Evolutionary conservation across 2,113 vertebrate species (phyloP), one percentile per base, ranked within the genome.

Genomic region (Solea solea): DNA sequence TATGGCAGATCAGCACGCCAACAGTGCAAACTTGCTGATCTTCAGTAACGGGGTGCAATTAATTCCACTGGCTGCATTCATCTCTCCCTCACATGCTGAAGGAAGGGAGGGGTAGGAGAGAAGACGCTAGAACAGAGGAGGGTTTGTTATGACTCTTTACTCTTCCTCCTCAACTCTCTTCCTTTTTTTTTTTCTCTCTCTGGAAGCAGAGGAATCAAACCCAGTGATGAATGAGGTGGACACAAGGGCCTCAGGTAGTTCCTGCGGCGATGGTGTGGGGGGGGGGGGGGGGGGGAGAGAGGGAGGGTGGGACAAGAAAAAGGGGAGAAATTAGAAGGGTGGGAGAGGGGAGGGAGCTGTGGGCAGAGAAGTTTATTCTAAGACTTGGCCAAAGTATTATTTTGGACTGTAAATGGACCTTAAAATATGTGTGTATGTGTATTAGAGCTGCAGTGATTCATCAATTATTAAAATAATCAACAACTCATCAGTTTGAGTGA

Each of bases 21-120:
- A 96, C 95, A 95, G 95, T 93, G 95, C 96, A 98, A 97, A 99
- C 96, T 98, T 98, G 98, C 97, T 99, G 98, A 99, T 98, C 96
- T 95, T 94, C 96, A 95, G 97, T 98, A 98, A 99, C 96, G 94
- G 96, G 95, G 95, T 96, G 96, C 97, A 97, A 98, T 99, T 99
- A 98, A 98, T 98, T 98, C 98, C 95, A 94, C 95, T 95, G 93
- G 95, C 97, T 97, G 96, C 96, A 98, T 99, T 95, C 96, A 96
- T 97, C 96, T 96, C 95, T 80, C 93, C 92, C 96, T 97, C 95
- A 94, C 95, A 94, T 91, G 93, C 87, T 90, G 85, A 89, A 90
- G 82, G 92, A 95, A 94, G 73, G 70, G 77, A 89, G 83, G 90
- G 83, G 72, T 34, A 78, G 71, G 83, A 70, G 71, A 59, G 60